Base-by-base conservation (phyloP, 1,140 invertebrate genomes). In the Neodiprion virginianus region DNA sequence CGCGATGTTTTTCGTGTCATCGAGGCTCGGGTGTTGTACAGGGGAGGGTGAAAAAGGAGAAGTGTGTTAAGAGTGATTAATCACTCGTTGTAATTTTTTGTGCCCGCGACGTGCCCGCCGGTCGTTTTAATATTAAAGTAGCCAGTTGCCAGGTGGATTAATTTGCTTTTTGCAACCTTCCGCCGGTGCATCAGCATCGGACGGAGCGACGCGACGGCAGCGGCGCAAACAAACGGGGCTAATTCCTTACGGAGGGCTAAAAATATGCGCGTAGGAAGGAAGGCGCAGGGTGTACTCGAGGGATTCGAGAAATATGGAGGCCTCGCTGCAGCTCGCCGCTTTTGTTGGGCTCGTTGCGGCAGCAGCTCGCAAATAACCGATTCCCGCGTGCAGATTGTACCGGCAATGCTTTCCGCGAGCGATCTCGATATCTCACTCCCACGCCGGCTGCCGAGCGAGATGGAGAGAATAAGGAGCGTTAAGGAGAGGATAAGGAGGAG, bases 351-450 rank as follows among this genome's bases (percentile, higher is more conserved):
- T 40, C 28, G 28, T 40, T 40, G 28, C 28, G 28, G 28, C 28
- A 40, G 28, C 28, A 61, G 53, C 53, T 61, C 53, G 53, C 53
- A 61, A 61, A 61, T 61, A 61, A 61, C 53, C n/a, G 53, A 61
- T 61, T 61, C 53, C n/a, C 11, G 11, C 53, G 53, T 61, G 11
- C 53, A 61, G 53, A 61, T 61, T 61, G n/a, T 17, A 12, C n/a
- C 53, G 53, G 11, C 53, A 12, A 14, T 61, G 53, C 53, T 61
- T 61, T 61, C 53, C 53, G n/a, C 53, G n/a, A 61, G 11, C 53
- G 53, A 61, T 61, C 53, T 61, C 53, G 53, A 61, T 61, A 61
- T 61, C 53, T 61, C 53, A 61, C 53, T 61, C 53, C 53, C 53
- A 61, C 53, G 53, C n/a, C 28, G 28, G 28, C 2, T 40, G 28